Evolutionary conservation across 2,888 invertebrate species (phyloP).

Genomic region (Bugula neritina): DNA sequence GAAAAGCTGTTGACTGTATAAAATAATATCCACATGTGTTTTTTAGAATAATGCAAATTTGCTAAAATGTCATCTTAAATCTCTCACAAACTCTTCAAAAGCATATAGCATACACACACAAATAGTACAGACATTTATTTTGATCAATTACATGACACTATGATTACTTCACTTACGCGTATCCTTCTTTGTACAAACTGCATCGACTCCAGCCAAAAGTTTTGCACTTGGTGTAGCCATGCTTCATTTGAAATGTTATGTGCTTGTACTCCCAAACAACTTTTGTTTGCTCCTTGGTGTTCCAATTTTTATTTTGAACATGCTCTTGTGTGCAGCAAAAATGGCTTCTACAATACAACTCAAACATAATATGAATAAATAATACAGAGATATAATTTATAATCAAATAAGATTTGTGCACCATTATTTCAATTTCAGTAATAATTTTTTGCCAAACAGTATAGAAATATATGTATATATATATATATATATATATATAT

Average conservation of each 20-base stretch:
- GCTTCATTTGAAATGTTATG: neutral
- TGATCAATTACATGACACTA: too few species aligned
- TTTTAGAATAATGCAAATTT: too few species aligned
- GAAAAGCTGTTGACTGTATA: slow-evolving; percentile 8
- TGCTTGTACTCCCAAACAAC: neutral
- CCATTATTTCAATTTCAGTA: too few species aligned
- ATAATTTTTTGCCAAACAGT: too few species aligned
- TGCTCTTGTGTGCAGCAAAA: slow-evolving; percentile 16
- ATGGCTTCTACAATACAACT: neutral
- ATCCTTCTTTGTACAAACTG: slow-evolving; percentile 18
- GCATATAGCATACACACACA: too few species aligned
- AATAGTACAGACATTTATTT: too few species aligned
- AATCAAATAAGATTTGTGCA: too few species aligned
- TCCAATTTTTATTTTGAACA: slow-evolving; percentile 20
- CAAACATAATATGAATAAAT: too few species aligned
- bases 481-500: too few species aligned
- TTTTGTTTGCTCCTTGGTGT: slow-evolving; percentile 17
- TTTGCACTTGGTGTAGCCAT: slow-evolving; percentile 9
- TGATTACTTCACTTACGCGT: neutral
- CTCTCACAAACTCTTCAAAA: neutral
- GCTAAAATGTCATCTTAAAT: neutral
- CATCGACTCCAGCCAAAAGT: slow-evolving; percentile 8
- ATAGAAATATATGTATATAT: too few species aligned
- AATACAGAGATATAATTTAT: too few species aligned
- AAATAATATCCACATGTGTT: too few species aligned